Conservation (phyloP, 2,797 vertebrate species). For the Australoheros facetus region DNA sequence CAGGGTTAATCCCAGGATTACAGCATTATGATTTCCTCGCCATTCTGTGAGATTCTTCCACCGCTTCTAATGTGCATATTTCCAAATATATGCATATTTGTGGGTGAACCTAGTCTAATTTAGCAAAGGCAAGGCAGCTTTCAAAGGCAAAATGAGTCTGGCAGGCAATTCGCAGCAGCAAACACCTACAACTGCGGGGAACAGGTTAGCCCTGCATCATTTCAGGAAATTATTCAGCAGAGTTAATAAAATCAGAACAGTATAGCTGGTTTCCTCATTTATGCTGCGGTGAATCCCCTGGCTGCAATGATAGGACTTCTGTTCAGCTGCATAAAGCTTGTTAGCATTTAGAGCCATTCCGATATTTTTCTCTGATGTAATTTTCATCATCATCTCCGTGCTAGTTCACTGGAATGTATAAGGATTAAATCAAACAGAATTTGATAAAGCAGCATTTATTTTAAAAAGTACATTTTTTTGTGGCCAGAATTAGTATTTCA, state of each 20-base stretch:
- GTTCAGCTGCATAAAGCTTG: conserved; percentile 34
- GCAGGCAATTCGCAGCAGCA: conserved; percentile 47
- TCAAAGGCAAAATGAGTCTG: conserved; percentile 55
- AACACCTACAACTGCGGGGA: conserved; percentile 50
- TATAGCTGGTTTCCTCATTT: conserved; percentile 33
- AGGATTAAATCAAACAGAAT: neutral
- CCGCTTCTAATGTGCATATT: conserved; percentile 27
- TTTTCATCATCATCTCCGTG: neutral
- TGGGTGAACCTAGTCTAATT: conserved; percentile 52
- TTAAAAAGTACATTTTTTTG: neutral
- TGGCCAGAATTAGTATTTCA: neutral
- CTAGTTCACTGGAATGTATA: neutral
- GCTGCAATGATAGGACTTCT: conserved; percentile 15
- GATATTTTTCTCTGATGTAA: conserved; percentile 1
- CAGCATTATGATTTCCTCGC: conserved; percentile 9
- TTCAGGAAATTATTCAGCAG: conserved; percentile 62
- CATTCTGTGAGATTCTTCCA: conserved; percentile 22
- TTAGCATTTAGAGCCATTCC: conserved; percentile 17
- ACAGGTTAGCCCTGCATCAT: conserved; percentile 39
- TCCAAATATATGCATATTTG: conserved; percentile 47
- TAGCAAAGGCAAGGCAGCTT: conserved; percentile 52
- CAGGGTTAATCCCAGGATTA: conserved; percentile 43
- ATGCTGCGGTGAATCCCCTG: conserved; percentile 11
- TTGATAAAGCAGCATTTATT: neutral
- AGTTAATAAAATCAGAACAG: conserved; percentile 48